Evolutionary conservation across 2,888 invertebrate species (phyloP), one percentile per base, ranked within the genome.

Genomic region (Timema podura): DNA sequence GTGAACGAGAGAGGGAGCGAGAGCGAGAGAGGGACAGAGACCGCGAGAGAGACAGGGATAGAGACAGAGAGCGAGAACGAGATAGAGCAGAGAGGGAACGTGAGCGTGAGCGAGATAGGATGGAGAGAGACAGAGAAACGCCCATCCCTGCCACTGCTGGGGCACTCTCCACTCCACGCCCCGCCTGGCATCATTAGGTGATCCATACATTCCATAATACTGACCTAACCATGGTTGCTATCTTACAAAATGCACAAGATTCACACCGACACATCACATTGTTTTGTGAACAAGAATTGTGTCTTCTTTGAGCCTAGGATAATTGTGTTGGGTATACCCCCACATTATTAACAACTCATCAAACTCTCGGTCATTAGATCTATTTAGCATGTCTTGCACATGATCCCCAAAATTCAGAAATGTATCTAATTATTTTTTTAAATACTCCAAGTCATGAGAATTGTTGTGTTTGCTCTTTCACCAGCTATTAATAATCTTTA

Each of bases 101-200:
- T 6, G 67, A 66, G 13, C 44, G 71, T n/a, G 70, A 70, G 15
- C 49, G 65, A 6, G 69, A 71, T 16, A 44, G 65, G 16, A 64
- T 64, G 15, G 30, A 64, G 30, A 13, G 72, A 13, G 72, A 73
- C n/a, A 59, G 69, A 46, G 71, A 73, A 49, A 61, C 61, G 8
- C 61, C 67, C 6, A 64, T 51, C 49, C 48, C 64, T 16, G 68
- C 68, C 64, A 64, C 64, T n/a, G 30, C 48, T 8, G 48, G 48
- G 7, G 64, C 70, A 8, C 64, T 57, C 59, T 64, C 70, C 70
- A 16, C 69, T 48, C 30, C 75, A 71, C 57, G 70, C 64, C 48
- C 72, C 67, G 48, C 74, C 73, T 9, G 67, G 73, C 64, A 73
- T 75, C n/a, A 69, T 74, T 69, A 75, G 75, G 75, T 75, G 69